Conservation (phyloP, 2,888 invertebrate species). For the Drosophila algonquin region DNA sequence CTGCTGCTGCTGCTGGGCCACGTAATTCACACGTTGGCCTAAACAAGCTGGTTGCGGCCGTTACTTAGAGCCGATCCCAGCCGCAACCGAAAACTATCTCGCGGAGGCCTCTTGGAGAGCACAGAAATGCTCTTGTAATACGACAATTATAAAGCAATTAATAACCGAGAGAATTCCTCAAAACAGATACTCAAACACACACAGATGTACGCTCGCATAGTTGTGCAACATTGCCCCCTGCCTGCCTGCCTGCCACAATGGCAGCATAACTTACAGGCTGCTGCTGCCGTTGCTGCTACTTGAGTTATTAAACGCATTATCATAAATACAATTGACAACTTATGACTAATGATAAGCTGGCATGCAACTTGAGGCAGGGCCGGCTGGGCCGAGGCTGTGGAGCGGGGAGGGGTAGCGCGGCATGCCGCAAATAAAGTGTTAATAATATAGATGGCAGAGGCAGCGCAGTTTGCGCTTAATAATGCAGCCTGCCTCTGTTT, state of each 20-base stretch:
- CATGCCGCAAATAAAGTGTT: constrained; percentile 74
- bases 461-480: constrained; percentile 78
- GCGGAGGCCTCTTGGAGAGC: neutral
- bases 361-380: constrained; percentile 67
- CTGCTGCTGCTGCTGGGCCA: constrained; percentile 56
- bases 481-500: constrained; percentile 52
- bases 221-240: constrained; percentile 40
- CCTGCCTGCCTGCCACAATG: neutral
- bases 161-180: constrained; percentile 41
- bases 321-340: constrained; percentile 80
- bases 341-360: constrained; percentile 77
- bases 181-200: constrained; percentile 15
- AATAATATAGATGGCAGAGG: constrained; percentile 78
- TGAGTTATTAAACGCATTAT: constrained; percentile 78
- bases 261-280: constrained; percentile 47
- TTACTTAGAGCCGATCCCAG: constrained; percentile 20
- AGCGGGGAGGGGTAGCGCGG: neutral
- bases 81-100: constrained; percentile 19
- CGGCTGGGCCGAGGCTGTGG: constrained; percentile 1
- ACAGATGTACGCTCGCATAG: neutral
- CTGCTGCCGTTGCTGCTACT: constrained; percentile 45
- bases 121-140: constrained; percentile 20
- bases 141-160: constrained; percentile 50
- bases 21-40: constrained; percentile 80
- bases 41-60: constrained; percentile 55